phyloP scores from a whole-genome alignment of 1,140 invertebrate species.

The Mizuhopecten yessoensis region DNA sequence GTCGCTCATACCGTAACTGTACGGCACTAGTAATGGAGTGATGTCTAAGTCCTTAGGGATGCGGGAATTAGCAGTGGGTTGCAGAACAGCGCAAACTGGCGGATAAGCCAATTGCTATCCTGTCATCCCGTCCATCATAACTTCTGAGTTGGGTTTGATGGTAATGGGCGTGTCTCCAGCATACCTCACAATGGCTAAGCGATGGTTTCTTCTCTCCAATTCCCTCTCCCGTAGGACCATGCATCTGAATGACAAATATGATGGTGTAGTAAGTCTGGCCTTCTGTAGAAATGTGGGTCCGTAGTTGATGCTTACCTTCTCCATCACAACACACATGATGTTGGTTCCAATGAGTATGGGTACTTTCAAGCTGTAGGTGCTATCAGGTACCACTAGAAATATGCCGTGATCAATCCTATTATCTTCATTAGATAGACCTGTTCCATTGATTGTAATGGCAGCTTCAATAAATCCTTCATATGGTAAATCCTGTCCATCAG shows the following conservation, averaged over 20 bases:
- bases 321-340: neutral
- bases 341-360: slow-evolving; percentile 37
- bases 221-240: neutral
- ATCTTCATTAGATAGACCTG: neutral
- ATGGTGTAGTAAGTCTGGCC: too few relatives aligned
- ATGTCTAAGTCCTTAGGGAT: too few relatives aligned
- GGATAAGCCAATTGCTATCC: too few relatives aligned
- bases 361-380: slow-evolving; percentile 41
- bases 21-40: too few relatives aligned
- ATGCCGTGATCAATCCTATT: neutral
- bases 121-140: too few relatives aligned
- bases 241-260: neutral
- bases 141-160: neutral
- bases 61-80: too few relatives aligned
- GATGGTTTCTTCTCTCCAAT: neutral
- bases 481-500: too few relatives aligned
- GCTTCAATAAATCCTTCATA: too few relatives aligned
- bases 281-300: neutral
- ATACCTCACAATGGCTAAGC: neutral
- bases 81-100: too few relatives aligned
- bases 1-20: too few relatives aligned
- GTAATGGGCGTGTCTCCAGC: neutral
- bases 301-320: neutral
- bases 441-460: neutral
- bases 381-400: slow-evolving; percentile 48